These are phyloP conservation scores for Pteria penguin DNA, from an alignment of 2,888 invertebrate species.

Conservation along the genomic window DNA sequence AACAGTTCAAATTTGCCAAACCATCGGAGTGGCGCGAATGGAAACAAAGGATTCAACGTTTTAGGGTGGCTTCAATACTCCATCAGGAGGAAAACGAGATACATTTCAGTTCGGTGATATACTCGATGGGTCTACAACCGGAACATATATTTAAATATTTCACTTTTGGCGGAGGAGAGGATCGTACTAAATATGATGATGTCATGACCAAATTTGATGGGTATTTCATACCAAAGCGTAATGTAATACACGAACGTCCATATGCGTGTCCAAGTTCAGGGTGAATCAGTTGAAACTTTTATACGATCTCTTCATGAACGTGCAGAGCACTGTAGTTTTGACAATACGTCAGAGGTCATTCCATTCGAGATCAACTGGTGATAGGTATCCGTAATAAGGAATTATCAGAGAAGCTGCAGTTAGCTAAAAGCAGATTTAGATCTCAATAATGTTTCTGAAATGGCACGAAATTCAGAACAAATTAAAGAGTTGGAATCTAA, in stretches of 20 bases:
- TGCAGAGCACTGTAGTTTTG: conserved; percentile 41
- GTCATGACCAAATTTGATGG: conserved; percentile 38
- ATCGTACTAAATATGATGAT: conserved; percentile 22
- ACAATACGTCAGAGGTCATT: conserved; percentile 15
- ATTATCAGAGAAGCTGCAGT: conserved; percentile 33
- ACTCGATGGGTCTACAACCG: conserved; percentile 44
- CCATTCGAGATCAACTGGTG: conserved; percentile 36
- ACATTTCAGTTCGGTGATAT: conserved; percentile 40
- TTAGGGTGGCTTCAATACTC: conserved; percentile 45
- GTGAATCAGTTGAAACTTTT: conserved; percentile 33
- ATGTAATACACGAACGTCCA: conserved; percentile 42
- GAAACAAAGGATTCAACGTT: conserved; percentile 29
- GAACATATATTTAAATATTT: conserved; percentile 44
- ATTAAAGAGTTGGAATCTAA: conserved; percentile 9
- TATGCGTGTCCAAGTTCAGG: conserved; percentile 8
- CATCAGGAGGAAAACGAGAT: conserved; percentile 40
- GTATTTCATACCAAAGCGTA: conserved; percentile 35
- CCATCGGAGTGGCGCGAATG: conserved; percentile 39
- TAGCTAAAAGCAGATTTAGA: conserved; percentile 24
- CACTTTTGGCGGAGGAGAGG: conserved; percentile 13
- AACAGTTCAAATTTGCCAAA: conserved; percentile 22
- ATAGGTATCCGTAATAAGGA: conserved; percentile 32
- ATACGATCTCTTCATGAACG: conserved; percentile 31
- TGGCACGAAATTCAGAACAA: conserved; percentile 26
- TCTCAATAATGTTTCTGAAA: conserved; percentile 27